A percentile compares a stretch with the other conserved stretches of the same genome.
These are phyloP conservation scores for Cheilinus undulatus DNA, from an alignment of 2,113 vertebrate species.

Conservation along the genomic window DNA sequence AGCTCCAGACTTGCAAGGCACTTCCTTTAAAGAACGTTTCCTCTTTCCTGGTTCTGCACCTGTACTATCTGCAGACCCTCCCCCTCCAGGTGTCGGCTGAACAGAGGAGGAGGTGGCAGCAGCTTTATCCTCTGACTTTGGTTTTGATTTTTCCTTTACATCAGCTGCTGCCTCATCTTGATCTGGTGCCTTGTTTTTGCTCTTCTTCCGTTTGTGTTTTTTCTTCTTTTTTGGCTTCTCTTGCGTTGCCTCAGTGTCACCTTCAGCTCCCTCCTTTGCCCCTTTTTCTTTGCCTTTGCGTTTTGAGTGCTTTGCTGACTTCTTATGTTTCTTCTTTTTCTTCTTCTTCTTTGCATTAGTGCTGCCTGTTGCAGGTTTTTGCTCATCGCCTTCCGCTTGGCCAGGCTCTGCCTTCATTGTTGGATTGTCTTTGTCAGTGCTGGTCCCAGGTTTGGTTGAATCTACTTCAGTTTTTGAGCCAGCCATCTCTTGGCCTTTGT, in stretches of 20 bases:
- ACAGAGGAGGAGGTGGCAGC: conserved; percentile 45
- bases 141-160: conserved; percentile 74
- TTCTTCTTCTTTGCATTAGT: conserved; percentile 85
- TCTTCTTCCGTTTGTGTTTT: conserved; percentile 93
- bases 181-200: conserved; percentile 78
- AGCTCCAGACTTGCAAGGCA: conserved; percentile 77
- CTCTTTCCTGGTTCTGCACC: conserved; percentile 84
- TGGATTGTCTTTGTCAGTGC: conserved; percentile 65
- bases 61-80: conserved; percentile 55
- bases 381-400: conserved; percentile 59
- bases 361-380: conserved; percentile 72
- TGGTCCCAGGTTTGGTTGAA: conserved; percentile 42
- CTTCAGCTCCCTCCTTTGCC: conserved; percentile 80
- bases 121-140: conserved; percentile 76
- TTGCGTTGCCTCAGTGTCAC: conserved; percentile 77
- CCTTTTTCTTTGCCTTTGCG: conserved; percentile 88
- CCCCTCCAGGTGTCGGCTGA: conserved; percentile 39
- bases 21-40: conserved; percentile 85
- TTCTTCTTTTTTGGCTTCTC: conserved; percentile 94
- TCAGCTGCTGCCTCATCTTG: conserved; percentile 64
- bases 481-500: conserved; percentile 67
- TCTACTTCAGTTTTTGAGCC: conserved; percentile 72
- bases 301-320: conserved; percentile 91
- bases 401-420: conserved; percentile 49
- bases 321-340: conserved; percentile 99